These are phyloP conservation scores for Euplexia lucipara DNA, from an alignment of 2,888 invertebrate species.

Conservation along the genomic window DNA sequence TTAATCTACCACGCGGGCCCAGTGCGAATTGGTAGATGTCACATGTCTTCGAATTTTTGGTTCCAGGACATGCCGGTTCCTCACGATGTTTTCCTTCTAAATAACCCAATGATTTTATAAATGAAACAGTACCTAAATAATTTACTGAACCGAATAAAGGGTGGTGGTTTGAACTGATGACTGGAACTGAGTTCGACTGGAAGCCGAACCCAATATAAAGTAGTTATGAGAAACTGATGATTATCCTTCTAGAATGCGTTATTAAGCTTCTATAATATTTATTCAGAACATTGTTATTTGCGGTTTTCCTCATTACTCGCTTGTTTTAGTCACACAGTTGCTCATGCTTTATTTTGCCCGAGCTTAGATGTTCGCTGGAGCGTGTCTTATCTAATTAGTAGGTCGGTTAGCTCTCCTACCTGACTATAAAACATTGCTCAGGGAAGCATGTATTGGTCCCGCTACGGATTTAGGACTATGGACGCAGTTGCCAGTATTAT, in stretches of 20 bases:
- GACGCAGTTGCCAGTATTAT: constrained; percentile 45
- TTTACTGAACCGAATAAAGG: too few relatives aligned
- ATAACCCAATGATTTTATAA: too few relatives aligned
- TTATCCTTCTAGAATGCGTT: not conserved
- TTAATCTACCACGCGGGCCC: too few relatives aligned
- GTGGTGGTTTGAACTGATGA: too few relatives aligned
- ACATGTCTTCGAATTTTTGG: too few relatives aligned
- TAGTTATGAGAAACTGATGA: not conserved
- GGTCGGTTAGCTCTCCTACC: constrained; percentile 78
- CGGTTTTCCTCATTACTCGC: constrained; percentile 49
- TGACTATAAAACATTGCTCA: constrained; percentile 79
- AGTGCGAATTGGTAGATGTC: too few relatives aligned
- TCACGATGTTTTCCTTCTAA: too few relatives aligned
- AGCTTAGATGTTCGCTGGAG: constrained; percentile 80
- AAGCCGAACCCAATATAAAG: too few relatives aligned
- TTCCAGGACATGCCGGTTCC: too few relatives aligned
- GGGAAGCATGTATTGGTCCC: constrained; percentile 72
- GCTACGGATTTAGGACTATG: constrained; percentile 52
- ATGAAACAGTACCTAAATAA: too few relatives aligned
- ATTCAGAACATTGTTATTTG: constrained; percentile 43
- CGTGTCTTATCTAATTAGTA: constrained; percentile 83
- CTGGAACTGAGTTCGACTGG: too few relatives aligned
- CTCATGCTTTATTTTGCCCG: constrained; percentile 60
- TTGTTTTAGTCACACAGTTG: constrained; percentile 53
- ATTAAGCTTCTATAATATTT: not conserved